Evolutionary conservation across 2,113 vertebrate genomes (phyloP).

Genomic region (Corythaixoides concolor): DNA sequence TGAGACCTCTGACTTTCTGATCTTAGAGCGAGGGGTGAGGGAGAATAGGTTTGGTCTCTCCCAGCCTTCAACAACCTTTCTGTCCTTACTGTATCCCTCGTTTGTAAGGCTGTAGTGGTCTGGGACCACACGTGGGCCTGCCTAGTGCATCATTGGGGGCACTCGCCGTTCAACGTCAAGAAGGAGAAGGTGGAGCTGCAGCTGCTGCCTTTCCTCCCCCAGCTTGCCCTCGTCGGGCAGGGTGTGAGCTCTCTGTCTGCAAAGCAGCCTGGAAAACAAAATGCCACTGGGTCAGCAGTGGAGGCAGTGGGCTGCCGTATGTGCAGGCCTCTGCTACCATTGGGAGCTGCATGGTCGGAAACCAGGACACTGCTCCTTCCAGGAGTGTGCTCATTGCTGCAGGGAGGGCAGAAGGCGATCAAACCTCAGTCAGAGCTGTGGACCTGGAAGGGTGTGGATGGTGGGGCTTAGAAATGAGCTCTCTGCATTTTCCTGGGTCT

Average conservation of each 20-base stretch:
- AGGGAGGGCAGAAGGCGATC: too few relatives aligned
- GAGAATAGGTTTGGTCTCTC: neutral
- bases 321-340: neutral
- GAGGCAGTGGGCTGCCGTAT: neutral
- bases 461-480: too few relatives aligned
- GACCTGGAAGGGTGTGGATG: too few relatives aligned
- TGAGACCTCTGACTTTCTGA: neutral
- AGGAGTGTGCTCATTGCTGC: too few relatives aligned
- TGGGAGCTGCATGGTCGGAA: neutral
- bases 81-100: neutral
- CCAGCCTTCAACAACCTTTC: neutral
- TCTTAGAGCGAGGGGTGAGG: neutral
- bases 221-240: rapidly evolving
- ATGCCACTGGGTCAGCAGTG: neutral
- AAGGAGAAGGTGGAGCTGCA: neutral
- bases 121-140: rapidly evolving
- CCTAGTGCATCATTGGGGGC: rapidly evolving
- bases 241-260: neutral
- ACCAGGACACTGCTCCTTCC: too few relatives aligned
- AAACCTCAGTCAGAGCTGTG: too few relatives aligned
- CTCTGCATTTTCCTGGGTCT: neutral
- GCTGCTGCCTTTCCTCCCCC: neutral
- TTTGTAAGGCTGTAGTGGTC: neutral
- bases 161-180: neutral
- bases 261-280: neutral